Evolutionary conservation across 1,140 invertebrate species (phyloP).

Genomic region (Procambarus clarkii): DNA sequence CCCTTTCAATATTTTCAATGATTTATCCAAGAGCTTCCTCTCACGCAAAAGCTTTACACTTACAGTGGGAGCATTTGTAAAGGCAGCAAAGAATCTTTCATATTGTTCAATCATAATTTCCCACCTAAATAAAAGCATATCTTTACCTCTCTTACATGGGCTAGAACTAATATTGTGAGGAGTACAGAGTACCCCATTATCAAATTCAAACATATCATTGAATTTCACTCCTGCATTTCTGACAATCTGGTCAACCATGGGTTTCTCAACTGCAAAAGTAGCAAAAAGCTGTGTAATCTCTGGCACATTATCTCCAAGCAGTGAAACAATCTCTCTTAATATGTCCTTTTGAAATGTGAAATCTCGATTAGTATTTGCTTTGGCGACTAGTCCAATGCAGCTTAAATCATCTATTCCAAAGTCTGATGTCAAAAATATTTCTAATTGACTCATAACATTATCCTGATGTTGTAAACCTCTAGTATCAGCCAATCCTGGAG

Average conservation of each 20-base stretch:
- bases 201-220: constrained; percentile 51
- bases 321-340: constrained; percentile 38
- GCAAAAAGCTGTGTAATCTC: constrained; percentile 56
- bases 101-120: constrained; percentile 46
- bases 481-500: constrained; percentile 55
- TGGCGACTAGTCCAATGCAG: constrained; percentile 58
- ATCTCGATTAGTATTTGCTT: constrained; percentile 54
- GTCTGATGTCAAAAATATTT: constrained; percentile 36
- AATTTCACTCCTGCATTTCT: constrained; percentile 53
- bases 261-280: constrained; percentile 55
- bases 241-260: constrained; percentile 48
- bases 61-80: constrained; percentile 35
- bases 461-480: constrained; percentile 39
- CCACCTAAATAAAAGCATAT: constrained; percentile 38
- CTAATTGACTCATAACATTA: constrained; percentile 15
- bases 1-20: constrained; percentile 13
- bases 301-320: constrained; percentile 52
- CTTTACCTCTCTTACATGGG: constrained; percentile 2
- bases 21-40: constrained; percentile 53
- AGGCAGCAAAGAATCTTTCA: constrained; percentile 24
- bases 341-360: constrained; percentile 38
- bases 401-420: constrained; percentile 59
- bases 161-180: neutral
- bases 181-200: constrained; percentile 50
- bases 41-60: constrained; percentile 42